Evolutionary conservation across 2,113 vertebrate genomes (phyloP).

Genomic region (Oncorhynchus keta): DNA sequence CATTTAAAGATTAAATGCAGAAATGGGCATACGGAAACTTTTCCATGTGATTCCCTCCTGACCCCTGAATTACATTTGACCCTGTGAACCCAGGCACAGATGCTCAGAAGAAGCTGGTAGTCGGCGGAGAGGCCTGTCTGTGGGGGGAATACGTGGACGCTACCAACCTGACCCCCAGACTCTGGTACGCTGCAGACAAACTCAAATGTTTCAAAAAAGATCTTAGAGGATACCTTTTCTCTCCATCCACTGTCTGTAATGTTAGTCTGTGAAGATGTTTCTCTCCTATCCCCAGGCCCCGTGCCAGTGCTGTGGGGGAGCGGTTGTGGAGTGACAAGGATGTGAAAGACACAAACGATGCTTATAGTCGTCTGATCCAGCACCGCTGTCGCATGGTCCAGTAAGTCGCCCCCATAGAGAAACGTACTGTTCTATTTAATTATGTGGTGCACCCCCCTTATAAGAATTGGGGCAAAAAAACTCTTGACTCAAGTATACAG

Average conservation of each 20-base stretch:
- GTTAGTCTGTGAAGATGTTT: background rate
- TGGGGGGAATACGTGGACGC: conserved; percentile 96
- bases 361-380: conserved; percentile 77
- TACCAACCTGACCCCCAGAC: conserved; percentile 88
- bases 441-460: no score
- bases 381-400: conserved; percentile 93
- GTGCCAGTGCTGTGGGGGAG: conserved; percentile 91
- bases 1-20: no score
- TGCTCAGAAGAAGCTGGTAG: conserved; percentile 84
- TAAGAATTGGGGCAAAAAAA: no score
- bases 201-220: no score
- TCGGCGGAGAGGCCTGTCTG: conserved; percentile 95
- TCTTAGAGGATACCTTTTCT: background rate
- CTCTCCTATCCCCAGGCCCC: conserved; percentile 76
- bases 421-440: background rate
- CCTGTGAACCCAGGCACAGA: conserved; percentile 74
- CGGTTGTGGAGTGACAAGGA: conserved; percentile 86
- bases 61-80: background rate
- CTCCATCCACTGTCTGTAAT: no score
- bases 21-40: no score
- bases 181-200: conserved; percentile 77
- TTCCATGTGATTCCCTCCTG: background rate
- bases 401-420: conserved; percentile 59
- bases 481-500: no score
- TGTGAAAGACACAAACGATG: conserved; percentile 73